Evolutionary conservation across 2,113 vertebrate genomes (phyloP), one percentile per base, ranked within the genome.

Genomic region (Mus musculus): DNA sequence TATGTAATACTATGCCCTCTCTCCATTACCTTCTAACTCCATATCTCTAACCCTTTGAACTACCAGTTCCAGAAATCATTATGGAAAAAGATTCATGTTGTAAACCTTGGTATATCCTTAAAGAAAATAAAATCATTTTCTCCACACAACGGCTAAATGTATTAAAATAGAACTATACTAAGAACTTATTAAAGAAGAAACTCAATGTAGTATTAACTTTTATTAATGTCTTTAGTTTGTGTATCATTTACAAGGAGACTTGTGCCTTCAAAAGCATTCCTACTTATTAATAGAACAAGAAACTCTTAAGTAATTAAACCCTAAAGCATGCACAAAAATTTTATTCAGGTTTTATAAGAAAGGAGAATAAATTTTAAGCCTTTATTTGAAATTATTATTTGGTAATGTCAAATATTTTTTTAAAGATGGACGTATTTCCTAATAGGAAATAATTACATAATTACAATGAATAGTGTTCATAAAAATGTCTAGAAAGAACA

Each of bases 301-400:
- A 81, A 89, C 22, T 59, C 30, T 81, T 95, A 91, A 82, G 92
- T 90, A 88, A 93, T 81, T 92, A 65, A 96, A 93, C 33, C 81
- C 54, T 97, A 95, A 88, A 96, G 90, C 97, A 98, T 97, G 97
- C 97, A 96, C 81, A 80, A 80, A 94, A n/a, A n/a, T n/a, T n/a
- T 93, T 95, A 92, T 76, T 95, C 71, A 92, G 94, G 88, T 95
- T 96, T 69, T 95, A 92, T 88, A 96, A 92, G 95, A 95, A 95
- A 96, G 90, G 77, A 52, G 93, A 85, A 90, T 95, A 88, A 91
- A 42, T 22, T 96, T 91, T 88, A 90, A 95, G 88, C n/a, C 19
- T 65, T 90, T 94, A 91, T 94, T 87, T 93, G 65, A n/a, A 95
- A 92, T 75, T 24, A 93, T 82, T 94, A 72, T 69, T 93, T 36